These are phyloP conservation scores for Cheilosia grossa DNA, from an alignment of 2,888 invertebrate species.

Conservation along the genomic window DNA sequence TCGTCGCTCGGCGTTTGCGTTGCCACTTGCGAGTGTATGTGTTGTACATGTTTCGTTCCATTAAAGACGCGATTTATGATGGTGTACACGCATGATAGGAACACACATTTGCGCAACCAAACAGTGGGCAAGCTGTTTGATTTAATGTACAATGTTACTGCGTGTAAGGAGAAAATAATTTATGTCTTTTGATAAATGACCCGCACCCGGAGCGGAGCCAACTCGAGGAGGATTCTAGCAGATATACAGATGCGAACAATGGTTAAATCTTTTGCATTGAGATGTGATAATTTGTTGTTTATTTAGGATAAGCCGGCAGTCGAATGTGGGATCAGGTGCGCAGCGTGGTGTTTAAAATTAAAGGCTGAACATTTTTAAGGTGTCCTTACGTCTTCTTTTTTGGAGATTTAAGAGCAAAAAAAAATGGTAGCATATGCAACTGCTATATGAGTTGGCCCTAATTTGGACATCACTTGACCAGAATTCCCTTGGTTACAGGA, in stretches of 20 bases:
- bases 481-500: too few species aligned
- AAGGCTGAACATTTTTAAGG: not conserved
- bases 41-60: slow-evolving; percentile 37
- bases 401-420: too few species aligned
- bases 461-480: too few species aligned
- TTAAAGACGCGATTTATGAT: slow-evolving; percentile 65
- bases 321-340: not conserved
- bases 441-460: too few species aligned
- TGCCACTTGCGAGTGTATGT: slow-evolving; percentile 7
- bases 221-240: not conserved
- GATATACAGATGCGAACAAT: slow-evolving; percentile 11
- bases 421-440: too few species aligned
- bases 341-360: not conserved
- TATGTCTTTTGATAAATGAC: slow-evolving; percentile 71
- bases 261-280: slow-evolving; percentile 9
- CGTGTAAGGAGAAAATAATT: slow-evolving; percentile 69
- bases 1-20: slow-evolving; percentile 27
- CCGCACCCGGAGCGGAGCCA: slow-evolving; percentile 4
- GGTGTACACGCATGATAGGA: slow-evolving; percentile 56
- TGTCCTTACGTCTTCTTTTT: not conserved
- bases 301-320: slow-evolving; percentile 31
- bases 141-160: slow-evolving; percentile 53
- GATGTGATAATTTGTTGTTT: slow-evolving; percentile 7
- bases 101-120: slow-evolving; percentile 45
- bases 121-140: slow-evolving; percentile 72